Conservation (phyloP, 1,140 invertebrate genomes). For the Pseudobourletiella spinata region DNA sequence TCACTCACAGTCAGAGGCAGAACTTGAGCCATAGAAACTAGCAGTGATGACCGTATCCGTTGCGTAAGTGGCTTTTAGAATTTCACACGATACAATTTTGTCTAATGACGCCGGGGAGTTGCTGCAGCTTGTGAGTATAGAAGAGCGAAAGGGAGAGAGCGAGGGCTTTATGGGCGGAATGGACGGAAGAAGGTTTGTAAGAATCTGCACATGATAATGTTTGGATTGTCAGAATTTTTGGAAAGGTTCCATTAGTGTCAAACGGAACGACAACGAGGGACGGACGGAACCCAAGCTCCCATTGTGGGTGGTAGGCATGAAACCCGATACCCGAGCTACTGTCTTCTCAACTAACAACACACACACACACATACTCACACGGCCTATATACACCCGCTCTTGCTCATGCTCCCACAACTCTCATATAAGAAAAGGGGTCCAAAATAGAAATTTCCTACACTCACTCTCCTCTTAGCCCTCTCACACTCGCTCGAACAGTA, state of each 20-base stretch:
- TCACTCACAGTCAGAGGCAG: too few relatives aligned
- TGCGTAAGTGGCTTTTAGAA: too few relatives aligned
- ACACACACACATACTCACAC: neutral
- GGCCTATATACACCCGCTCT: neutral
- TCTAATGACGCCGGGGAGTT: too few relatives aligned
- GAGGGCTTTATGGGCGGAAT: too few relatives aligned
- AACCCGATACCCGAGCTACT: conserved; percentile 35
- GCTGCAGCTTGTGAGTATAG: too few relatives aligned
- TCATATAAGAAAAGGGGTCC: conserved; percentile 11
- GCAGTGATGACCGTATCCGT: too few relatives aligned
- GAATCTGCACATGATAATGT: conserved; percentile 32
- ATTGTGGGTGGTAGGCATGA: conserved; percentile 36
- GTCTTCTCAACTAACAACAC: neutral
- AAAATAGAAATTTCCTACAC: conserved; percentile 28
- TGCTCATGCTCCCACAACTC: neutral
- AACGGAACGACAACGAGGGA: conserved; percentile 24
- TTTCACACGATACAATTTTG: too few relatives aligned
- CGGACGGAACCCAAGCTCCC: conserved; percentile 21
- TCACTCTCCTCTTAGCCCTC: conserved; percentile 14
- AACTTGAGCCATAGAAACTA: too few relatives aligned
- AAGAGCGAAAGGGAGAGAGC: too few relatives aligned
- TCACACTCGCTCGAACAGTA: too few relatives aligned
- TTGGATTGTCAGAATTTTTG: conserved; percentile 35
- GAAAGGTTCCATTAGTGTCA: conserved; percentile 34
- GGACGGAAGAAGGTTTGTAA: neutral